Evolutionary conservation across 2,888 invertebrate genomes (phyloP).

Genomic region (Xylophagus ater): DNA sequence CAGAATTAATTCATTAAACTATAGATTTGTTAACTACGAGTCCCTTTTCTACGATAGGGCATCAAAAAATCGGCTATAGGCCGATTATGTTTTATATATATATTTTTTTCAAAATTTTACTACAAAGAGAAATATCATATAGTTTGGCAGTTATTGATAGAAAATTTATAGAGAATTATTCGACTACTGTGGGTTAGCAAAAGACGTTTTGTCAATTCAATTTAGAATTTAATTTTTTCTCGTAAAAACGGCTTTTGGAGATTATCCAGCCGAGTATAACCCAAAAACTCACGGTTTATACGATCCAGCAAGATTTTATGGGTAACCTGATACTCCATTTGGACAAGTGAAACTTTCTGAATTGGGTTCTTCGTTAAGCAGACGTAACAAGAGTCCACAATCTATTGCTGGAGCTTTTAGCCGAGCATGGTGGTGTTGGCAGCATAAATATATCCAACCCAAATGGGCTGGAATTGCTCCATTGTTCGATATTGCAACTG

Average conservation of each 20-base stretch:
- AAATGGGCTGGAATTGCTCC: constrained; percentile 65
- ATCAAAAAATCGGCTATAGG: too few relatives aligned
- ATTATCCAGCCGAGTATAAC: constrained; percentile 86
- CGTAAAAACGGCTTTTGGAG: constrained; percentile 69
- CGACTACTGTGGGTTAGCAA: too few relatives aligned
- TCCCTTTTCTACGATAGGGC: too few relatives aligned
- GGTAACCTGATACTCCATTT: constrained; percentile 84
- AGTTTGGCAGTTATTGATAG: too few relatives aligned
- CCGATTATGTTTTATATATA: too few relatives aligned
- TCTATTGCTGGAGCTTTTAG: constrained; percentile 55
- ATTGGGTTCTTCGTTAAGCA: constrained; percentile 69
- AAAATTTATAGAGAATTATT: too few relatives aligned
- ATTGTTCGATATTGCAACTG: constrained; percentile 59
- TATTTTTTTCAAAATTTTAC: too few relatives aligned
- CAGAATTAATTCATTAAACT: too few relatives aligned
- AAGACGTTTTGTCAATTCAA: too few relatives aligned
- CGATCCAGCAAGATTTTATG: constrained; percentile 87
- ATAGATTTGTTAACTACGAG: too few relatives aligned
- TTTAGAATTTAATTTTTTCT: too few relatives aligned
- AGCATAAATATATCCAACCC: constrained; percentile 75
- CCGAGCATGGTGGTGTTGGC: constrained; percentile 87
- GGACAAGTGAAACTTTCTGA: constrained; percentile 79
- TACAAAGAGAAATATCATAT: too few relatives aligned
- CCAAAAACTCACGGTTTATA: constrained; percentile 84
- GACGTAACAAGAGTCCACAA: constrained; percentile 67